phyloP scores from a whole-genome alignment of 2,888 invertebrate species.

The Biston betularia region DNA sequence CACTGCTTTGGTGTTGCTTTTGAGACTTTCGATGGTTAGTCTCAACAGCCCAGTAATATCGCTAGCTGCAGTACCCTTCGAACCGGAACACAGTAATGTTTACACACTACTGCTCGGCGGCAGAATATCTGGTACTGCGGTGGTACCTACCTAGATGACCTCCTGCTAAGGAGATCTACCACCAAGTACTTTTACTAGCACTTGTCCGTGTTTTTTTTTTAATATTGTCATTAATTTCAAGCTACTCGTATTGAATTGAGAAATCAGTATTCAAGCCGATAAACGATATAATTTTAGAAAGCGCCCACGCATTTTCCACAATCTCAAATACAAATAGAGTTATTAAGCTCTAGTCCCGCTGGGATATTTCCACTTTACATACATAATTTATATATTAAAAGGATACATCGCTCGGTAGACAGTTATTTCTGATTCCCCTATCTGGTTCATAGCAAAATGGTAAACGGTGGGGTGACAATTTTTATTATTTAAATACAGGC shows the following conservation, averaged over 20 bases:
- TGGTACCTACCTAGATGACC: no score
- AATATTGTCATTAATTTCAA: no score
- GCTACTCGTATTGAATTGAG: neutral
- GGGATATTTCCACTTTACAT: conserved; percentile 37
- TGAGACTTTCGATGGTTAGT: no score
- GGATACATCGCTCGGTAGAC: conserved; percentile 37
- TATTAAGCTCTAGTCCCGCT: conserved; percentile 31
- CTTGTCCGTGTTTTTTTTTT: no score
- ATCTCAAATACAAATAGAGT: conserved; percentile 33
- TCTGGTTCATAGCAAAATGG: conserved; percentile 23
- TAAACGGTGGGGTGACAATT: conserved; percentile 15
- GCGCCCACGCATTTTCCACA: conserved; percentile 20
- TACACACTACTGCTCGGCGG: no score
- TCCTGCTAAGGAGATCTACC: no score
- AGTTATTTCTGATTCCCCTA: conserved; percentile 36
- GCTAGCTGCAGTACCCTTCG: no score
- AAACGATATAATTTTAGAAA: conserved; percentile 18
- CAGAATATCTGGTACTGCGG: no score
- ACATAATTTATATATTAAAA: conserved; percentile 45
- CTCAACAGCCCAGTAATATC: no score
- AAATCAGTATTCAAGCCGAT: neutral
- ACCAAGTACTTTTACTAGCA: no score
- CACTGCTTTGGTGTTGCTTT: no score
- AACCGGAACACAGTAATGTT: no score
- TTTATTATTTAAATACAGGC: conserved; percentile 19